These are phyloP conservation scores for Charina bottae DNA, from an alignment of 2,113 vertebrate species.

Conservation along the genomic window DNA sequence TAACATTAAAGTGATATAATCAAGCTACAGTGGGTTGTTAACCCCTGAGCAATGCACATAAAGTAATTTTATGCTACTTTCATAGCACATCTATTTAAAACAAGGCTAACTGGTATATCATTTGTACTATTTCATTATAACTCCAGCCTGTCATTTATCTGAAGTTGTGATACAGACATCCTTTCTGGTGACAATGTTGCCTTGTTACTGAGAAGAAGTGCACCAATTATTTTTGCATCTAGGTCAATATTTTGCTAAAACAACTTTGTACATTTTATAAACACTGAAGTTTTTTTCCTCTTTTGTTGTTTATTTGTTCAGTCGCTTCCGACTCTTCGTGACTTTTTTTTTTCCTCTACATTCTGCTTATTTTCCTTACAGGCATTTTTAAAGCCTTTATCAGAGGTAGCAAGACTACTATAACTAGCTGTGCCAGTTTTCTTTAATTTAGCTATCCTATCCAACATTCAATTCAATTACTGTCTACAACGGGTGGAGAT, in stretches of 20 bases:
- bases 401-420: not conserved
- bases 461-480: not conserved
- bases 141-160: not conserved
- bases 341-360: not conserved
- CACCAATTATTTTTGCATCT: not conserved
- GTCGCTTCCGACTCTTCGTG: too few species aligned
- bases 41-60: not conserved
- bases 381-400: not conserved
- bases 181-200: not conserved
- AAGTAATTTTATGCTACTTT: not conserved
- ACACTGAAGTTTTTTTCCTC: not conserved
- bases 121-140: not conserved
- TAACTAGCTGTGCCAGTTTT: conserved; percentile 15
- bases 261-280: not conserved
- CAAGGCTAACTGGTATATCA: not conserved
- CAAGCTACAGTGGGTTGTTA: not conserved
- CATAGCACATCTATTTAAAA: not conserved
- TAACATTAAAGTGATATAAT: not conserved
- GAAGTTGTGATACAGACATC: not conserved
- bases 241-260: not conserved
- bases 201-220: not conserved
- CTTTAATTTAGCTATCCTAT: not conserved
- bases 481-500: not conserved
- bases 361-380: not conserved
- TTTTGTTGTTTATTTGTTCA: too few species aligned